These are phyloP conservation scores for Rhodinocichla rosea DNA, from an alignment of 2,113 vertebrate species.

Conservation along the genomic window DNA sequence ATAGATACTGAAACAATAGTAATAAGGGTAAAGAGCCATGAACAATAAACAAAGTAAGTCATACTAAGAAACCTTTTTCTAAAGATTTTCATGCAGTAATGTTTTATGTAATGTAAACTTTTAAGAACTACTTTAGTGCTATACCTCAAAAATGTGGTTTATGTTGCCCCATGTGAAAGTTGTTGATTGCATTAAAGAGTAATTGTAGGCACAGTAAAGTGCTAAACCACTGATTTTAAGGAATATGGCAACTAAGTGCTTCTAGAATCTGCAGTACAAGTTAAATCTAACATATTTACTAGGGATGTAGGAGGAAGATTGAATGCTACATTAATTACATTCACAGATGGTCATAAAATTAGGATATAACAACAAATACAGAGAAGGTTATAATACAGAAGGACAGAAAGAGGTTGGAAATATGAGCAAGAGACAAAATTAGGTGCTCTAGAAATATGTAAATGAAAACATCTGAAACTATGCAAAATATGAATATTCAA, in stretches of 20 bases:
- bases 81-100: neutral
- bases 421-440: slow-evolving; percentile 5
- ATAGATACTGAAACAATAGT: neutral
- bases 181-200: neutral
- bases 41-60: neutral
- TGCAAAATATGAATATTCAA: neutral
- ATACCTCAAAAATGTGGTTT: neutral
- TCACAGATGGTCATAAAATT: slow-evolving; percentile 53
- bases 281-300: slow-evolving; percentile 49
- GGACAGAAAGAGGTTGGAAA: slow-evolving; percentile 17
- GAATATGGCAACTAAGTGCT: neutral
- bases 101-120: neutral
- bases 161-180: neutral
- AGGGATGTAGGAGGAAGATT: slow-evolving; percentile 15
- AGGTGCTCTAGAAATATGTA: slow-evolving; percentile 1
- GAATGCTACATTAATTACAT: slow-evolving; percentile 51
- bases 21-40: neutral
- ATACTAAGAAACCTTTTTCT: neutral
- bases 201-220: neutral
- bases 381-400: slow-evolving; percentile 12
- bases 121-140: neutral
- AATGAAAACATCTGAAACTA: slow-evolving; percentile 20
- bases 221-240: neutral
- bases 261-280: neutral
- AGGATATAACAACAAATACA: slow-evolving; percentile 5